Conservation (phyloP, 2,113 vertebrate species). For the Megaceryle maxima region DNA sequence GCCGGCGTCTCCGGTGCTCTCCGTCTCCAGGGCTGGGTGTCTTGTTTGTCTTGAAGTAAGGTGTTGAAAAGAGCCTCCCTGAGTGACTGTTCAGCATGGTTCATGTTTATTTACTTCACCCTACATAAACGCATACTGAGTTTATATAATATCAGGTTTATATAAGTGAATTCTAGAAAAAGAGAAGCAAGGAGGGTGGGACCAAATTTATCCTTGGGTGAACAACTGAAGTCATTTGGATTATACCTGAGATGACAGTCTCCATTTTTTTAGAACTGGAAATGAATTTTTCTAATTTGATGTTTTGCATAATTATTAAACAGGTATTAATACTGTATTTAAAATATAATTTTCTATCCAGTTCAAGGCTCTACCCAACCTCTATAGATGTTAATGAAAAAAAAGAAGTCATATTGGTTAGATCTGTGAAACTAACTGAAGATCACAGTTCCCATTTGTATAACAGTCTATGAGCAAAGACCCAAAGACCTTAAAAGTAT, state of each 20-base stretch:
- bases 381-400: not conserved
- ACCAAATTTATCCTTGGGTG: not conserved
- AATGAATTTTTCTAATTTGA: not conserved
- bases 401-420: not conserved
- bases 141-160: constrained; percentile 44
- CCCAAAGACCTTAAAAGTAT: not conserved
- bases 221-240: not conserved
- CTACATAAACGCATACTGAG: not conserved
- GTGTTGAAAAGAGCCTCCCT: not conserved
- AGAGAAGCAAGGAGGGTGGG: not conserved
- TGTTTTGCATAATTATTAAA: not conserved
- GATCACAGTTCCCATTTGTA: not conserved
- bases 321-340: not conserved
- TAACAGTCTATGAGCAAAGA: not conserved
- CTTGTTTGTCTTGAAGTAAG: not conserved
- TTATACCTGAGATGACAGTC: not conserved
- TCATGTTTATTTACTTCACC: not conserved
- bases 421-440: not conserved
- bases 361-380: not conserved
- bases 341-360: not conserved
- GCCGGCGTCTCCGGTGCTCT: not conserved
- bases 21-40: not conserved
- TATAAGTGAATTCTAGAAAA: constrained; percentile 16
- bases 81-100: not conserved
- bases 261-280: not conserved